phyloP scores from a whole-genome alignment of 2,797 vertebrate species.

The Melanotaenia boesemani region DNA sequence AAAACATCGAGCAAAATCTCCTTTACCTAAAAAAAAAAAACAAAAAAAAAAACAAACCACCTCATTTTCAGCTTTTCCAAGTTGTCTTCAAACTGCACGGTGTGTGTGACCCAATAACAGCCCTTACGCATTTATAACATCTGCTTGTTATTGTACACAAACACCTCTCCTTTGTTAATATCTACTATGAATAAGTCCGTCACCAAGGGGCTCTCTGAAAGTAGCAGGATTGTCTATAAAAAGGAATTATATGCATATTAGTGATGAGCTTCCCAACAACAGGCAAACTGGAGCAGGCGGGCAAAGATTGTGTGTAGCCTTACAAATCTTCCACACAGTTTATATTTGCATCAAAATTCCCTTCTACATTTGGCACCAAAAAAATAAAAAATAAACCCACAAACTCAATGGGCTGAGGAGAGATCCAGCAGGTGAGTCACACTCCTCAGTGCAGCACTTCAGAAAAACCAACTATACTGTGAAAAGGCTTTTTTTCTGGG shows the following conservation, averaged over 20 bases:
- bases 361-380: slow-evolving; percentile 67
- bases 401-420: slow-evolving; percentile 4
- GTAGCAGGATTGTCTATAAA: slow-evolving; percentile 70
- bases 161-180: slow-evolving; percentile 1
- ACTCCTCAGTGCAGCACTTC: slow-evolving; percentile 20
- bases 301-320: slow-evolving; percentile 2
- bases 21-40: slow-evolving; percentile 30
- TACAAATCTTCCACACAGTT: slow-evolving; percentile 26
- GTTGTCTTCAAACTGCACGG: slow-evolving; percentile 16
- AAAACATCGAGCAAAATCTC: slow-evolving; percentile 11
- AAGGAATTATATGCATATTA: slow-evolving; percentile 40
- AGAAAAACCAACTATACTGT: slow-evolving; percentile 8
- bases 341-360: slow-evolving; percentile 46
- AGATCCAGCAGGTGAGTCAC: background rate
- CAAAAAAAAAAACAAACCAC: too few species aligned
- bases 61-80: slow-evolving; percentile 15
- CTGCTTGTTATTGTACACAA: slow-evolving; percentile 14
- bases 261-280: slow-evolving; percentile 26
- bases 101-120: slow-evolving; percentile 42
- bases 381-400: slow-evolving; percentile 28
- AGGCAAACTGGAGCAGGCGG: slow-evolving; percentile 37
- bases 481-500: slow-evolving; percentile 13
- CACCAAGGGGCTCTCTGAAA: slow-evolving; percentile 15
- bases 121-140: slow-evolving; percentile 51
- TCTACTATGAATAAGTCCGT: slow-evolving; percentile 4